Evolutionary conservation across 1,140 invertebrate genomes (phyloP), one percentile per base, ranked within the genome.

Genomic region (Diorhabda sublineata): DNA sequence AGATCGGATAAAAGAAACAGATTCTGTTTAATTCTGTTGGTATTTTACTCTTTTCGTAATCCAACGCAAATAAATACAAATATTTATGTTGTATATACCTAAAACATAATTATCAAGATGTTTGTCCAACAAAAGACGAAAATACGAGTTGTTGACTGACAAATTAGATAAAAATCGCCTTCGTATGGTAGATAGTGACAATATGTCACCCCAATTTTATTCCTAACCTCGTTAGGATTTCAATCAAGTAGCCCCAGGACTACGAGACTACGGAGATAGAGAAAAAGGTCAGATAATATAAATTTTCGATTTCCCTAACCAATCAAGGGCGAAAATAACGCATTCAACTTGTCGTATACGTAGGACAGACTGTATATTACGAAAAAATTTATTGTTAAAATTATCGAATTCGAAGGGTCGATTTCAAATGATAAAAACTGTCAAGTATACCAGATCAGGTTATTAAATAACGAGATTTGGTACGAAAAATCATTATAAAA

Each of bases 191-290:
- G 58, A 60, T 58, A 60, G 43, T 61, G 58, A 67, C 65, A 67
- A 67, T 67, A 59, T 67, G 65, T 67, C 65, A 67, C 58, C 65
- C 65, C 65, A 67, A 67, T 67, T 67, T 60, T 42, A 58, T 43
- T 26, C 52, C 42, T 67, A 67, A 67, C 65, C 57, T 67, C 58
- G 57, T 67, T 67, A 67, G 4, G 65, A 60, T 67, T 59, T 59
- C 65, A 67, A 67, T 67, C 65, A 67, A 67, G 65, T 67, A 67
- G 65, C 65, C 65, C 65, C 60, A 67, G 65, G 65, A 67, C 45
- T 26, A n/a, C 57, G 43, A 56, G 56, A 66, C 56, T 11, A 11
- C 42, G 45, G 65, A 67, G 57, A 58, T 9, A 52, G 8, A 41
- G 45, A 64, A 64, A 64, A 64, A 64, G 63, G 63, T 56, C 11